Base-by-base conservation (phyloP, 2,888 invertebrate genomes). In the Thelaira solivaga region DNA sequence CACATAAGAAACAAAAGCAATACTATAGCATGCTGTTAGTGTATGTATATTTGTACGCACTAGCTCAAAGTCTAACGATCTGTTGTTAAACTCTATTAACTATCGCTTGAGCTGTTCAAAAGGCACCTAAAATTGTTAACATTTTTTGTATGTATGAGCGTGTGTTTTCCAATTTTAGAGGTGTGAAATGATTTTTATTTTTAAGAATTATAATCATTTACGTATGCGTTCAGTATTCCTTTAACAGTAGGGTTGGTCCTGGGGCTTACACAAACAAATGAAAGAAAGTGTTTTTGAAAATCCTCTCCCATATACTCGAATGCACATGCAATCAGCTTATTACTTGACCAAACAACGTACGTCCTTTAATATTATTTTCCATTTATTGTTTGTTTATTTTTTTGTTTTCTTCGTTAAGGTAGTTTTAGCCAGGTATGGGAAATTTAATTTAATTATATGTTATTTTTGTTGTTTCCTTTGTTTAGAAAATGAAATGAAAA, bases 111-210 rank as follows among this genome's bases (percentile, higher is more conserved):
- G 4, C 36, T n/a, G 4, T 13, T 26, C 55, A 22, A 36, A 22
- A 18, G 55, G 22, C 41, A 43, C 34, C 51, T 61, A 41, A 11
- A 31, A 24, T 26, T 49, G 67, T 62, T 47, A 51, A 47, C 26
- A 36, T 13, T 55, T 24, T 41, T 4, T 18, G 10, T 7, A 26
- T 41, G 51, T 11, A 7, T 47, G 13, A 39, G 31, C 24, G 22
- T 36, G 11, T 36, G 8, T 49, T 31, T 55, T 41, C 22, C n/a
- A 5, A 20, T 39, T 69, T 16, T 8, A 31, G 69, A 80, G 80
- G 80, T 80, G 80, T 74, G 80, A 80, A 74, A 69, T 80, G 69
- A 76, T 67, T 72, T 75, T 24, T 26, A 64, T 64, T 62, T 41
- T 6, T 11, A 45, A 36, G 31, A 62, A 62, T 31, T 26, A 43